A percentile compares a stretch with the other conserved stretches of the same genome.
These are phyloP conservation scores for Polylopha cassiicola DNA, from an alignment of 2,888 invertebrate species.

Conservation along the genomic window DNA sequence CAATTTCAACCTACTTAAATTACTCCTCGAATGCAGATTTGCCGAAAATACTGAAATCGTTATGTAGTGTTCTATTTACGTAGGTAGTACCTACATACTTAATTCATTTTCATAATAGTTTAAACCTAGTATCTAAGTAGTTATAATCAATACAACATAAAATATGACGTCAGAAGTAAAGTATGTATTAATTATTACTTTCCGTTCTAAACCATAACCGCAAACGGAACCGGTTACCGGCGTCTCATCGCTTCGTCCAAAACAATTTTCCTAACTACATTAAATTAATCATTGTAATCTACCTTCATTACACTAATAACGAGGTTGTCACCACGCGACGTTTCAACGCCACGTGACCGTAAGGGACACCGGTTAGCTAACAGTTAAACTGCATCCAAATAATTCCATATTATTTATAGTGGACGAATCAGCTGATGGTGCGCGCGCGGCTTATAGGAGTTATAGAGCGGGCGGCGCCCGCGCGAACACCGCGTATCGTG, in stretches of 20 bases:
- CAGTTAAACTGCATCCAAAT: conserved; percentile 54
- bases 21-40: not conserved
- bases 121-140: too few species aligned
- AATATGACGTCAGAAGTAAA: too few species aligned
- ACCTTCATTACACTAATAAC: conserved; percentile 4
- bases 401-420: conserved; percentile 73
- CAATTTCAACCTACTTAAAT: not conserved
- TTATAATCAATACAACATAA: too few species aligned
- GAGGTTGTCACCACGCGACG: conserved; percentile 2
- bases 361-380: conserved; percentile 28
- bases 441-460: conserved; percentile 26
- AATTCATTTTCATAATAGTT: too few species aligned
- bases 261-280: too few species aligned
- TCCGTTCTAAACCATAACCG: too few species aligned
- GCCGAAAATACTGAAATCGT: not conserved
- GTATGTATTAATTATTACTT: too few species aligned
- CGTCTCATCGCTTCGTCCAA: too few species aligned
- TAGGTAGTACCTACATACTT: too few species aligned
- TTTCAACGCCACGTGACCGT: conserved; percentile 11
- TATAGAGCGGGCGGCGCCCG: conserved; percentile 28
- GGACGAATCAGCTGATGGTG: conserved; percentile 63
- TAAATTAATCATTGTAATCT: too few species aligned
- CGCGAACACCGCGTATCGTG: conserved; percentile 32
- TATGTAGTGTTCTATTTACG: too few species aligned
- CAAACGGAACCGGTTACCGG: too few species aligned